These are phyloP conservation scores for Nowickia ferox DNA, from an alignment of 2,888 invertebrate species.

Conservation along the genomic window DNA sequence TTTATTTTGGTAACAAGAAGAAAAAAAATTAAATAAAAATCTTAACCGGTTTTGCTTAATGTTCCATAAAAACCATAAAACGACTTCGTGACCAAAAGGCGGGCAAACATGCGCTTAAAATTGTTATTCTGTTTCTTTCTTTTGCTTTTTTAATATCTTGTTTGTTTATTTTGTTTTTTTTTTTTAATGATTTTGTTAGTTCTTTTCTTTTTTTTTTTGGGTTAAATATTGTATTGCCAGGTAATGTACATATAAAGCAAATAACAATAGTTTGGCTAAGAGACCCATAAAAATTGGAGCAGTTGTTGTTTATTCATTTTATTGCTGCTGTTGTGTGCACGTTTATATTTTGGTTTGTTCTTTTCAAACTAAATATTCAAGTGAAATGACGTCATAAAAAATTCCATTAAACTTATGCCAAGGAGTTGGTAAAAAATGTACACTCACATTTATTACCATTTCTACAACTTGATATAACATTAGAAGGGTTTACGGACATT, in stretches of 20 bases:
- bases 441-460: too few species aligned
- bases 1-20: constrained; percentile 48
- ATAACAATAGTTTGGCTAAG: background rate
- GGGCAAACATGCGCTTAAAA: constrained; percentile 48
- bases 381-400: constrained; percentile 65
- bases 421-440: background rate
- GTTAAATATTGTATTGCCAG: background rate
- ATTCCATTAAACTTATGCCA: background rate
- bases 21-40: constrained; percentile 13
- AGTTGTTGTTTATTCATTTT: constrained; percentile 36
- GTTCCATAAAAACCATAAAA: constrained; percentile 10
- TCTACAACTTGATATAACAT: too few species aligned
- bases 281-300: constrained; percentile 48
- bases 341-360: background rate
- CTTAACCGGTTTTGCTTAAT: constrained; percentile 53
- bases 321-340: background rate
- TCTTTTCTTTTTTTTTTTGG: background rate
- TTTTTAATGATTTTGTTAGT: constrained; percentile 8
- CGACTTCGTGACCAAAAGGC: constrained; percentile 60
- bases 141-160: background rate
- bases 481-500: too few species aligned
- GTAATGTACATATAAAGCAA: background rate
- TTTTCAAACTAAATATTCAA: constrained; percentile 22
- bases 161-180: constrained; percentile 42
- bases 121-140: constrained; percentile 5